Evolutionary conservation across 1,140 invertebrate genomes (phyloP).

Genomic region (Hydropsyche tenuis): DNA sequence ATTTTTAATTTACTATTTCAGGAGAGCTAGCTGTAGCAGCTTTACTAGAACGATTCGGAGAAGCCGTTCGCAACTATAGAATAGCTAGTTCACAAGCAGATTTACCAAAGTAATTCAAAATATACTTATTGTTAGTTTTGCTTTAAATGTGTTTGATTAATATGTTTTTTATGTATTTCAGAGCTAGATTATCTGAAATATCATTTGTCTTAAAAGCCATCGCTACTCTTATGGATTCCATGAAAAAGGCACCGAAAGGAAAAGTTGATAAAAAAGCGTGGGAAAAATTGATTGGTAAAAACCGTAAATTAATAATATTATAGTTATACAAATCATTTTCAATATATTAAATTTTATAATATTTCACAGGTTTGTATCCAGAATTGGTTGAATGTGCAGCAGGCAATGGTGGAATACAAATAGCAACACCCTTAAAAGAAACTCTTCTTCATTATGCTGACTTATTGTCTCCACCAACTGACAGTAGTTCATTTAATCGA

Average conservation of each 20-base stretch:
- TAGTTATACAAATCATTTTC: constrained; percentile 22
- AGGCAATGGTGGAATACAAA: constrained; percentile 74
- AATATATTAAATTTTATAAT: not conserved
- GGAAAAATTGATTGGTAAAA: constrained; percentile 83
- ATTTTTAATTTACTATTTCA: constrained; percentile 34
- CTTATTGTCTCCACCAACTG: constrained; percentile 75
- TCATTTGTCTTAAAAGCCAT: constrained; percentile 96
- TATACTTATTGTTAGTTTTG: constrained; percentile 21
- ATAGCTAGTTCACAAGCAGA: constrained; percentile 87
- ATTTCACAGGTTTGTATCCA: constrained; percentile 77
- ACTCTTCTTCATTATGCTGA: constrained; percentile 89
- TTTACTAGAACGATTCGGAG: constrained; percentile 89
- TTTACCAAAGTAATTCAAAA: constrained; percentile 74
- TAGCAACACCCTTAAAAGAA: constrained; percentile 82
- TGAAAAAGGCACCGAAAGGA: constrained; percentile 87
- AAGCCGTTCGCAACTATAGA: constrained; percentile 84
- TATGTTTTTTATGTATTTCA: constrained; percentile 57
- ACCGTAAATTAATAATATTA: not conserved
- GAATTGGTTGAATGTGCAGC: constrained; percentile 89
- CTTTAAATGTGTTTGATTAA: not conserved
- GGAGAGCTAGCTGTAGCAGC: constrained; percentile 84
- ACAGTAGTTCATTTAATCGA: constrained; percentile 5
- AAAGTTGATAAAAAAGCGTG: constrained; percentile 90
- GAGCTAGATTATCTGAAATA: constrained; percentile 93
- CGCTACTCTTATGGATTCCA: constrained; percentile 87